Base-by-base conservation (phyloP, 2,797 vertebrate species). In the Cottoperca gobio region DNA sequence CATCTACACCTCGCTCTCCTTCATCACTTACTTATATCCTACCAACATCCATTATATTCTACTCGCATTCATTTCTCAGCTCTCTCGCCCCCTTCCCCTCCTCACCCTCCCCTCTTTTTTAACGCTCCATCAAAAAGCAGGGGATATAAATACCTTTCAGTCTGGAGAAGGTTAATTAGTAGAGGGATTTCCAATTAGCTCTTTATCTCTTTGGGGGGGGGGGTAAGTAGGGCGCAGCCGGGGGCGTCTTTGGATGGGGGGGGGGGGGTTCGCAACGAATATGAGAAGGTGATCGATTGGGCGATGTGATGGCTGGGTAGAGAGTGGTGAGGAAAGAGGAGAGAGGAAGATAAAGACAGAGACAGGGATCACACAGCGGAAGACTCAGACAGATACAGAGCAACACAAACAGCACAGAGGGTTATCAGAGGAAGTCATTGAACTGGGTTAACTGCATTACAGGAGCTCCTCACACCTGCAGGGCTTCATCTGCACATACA, bases 151-250 rank as follows among this genome's bases (percentile, higher is more conserved):
- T 94, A 95, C 89, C 81, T 90, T 86, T 78, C 86, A 90, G 90
- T 92, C 91, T 81, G 89, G 88, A 93, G 90, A 94, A 95, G 94
- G 94, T 93, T 95, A 95, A 95, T 95, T 95, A 95, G 94, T 82
- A 89, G 87, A 91, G 92, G 81, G 93, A 93, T 92, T 93, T 95
- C 90, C 93, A 95, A 95, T 95, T 94, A 94, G 90, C 87, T 90
- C 88, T 94, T 93, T 89, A 93, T 94, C 94, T 95, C 93, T 90
- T 88, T 87, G 69, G 93, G 89, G 87, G 93, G 89, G 87, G 91
- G 89, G 88, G 81, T 83, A 95, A 95, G 90, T 95, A 94, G 94
- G 93, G 94, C 92, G 79, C 91, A 90, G 92, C 92, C 82, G 81
- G 81, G 84, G 90, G 91, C 78, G 9, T 77, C 50, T 81, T 76